These are phyloP conservation scores for Megaceryle maxima DNA, from an alignment of 2,113 vertebrate species.

Conservation along the genomic window DNA sequence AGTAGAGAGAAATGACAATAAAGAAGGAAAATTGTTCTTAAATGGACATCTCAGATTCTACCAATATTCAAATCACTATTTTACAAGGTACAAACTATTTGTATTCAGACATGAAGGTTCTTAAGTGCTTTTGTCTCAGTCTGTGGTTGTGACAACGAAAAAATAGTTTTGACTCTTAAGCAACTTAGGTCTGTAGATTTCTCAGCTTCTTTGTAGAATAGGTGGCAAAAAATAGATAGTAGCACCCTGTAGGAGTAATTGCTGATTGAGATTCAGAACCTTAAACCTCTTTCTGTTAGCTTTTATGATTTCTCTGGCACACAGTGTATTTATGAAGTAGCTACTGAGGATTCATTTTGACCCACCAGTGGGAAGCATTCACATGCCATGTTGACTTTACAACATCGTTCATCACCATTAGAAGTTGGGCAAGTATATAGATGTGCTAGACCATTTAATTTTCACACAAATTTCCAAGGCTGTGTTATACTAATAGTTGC, in stretches of 20 bases:
- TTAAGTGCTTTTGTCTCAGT: neutral
- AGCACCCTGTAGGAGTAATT: neutral
- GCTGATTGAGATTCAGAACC: neutral
- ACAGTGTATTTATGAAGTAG: neutral
- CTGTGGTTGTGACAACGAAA: neutral
- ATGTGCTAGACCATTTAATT: neutral
- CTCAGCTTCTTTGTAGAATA: neutral
- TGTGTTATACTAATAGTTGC: neutral
- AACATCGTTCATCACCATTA: neutral
- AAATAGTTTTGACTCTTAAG: neutral
- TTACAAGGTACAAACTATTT: neutral
- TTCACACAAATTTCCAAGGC: neutral
- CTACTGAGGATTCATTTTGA: neutral
- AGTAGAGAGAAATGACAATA: neutral
- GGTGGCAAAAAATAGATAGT: neutral
- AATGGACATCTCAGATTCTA: neutral
- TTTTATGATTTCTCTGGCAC: neutral
- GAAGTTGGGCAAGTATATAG: neutral
- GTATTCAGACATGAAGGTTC: neutral
- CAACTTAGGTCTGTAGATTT: neutral
- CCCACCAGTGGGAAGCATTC: neutral
- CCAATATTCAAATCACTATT: neutral
- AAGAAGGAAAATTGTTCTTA: neutral
- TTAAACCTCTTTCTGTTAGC: neutral
- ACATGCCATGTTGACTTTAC: neutral